Percentiles rank a stretch among this genome's conserved stretches.
Evolutionary conservation across 2,888 invertebrate genomes (phyloP).

Genomic region (Hypomecis punctinalis): DNA sequence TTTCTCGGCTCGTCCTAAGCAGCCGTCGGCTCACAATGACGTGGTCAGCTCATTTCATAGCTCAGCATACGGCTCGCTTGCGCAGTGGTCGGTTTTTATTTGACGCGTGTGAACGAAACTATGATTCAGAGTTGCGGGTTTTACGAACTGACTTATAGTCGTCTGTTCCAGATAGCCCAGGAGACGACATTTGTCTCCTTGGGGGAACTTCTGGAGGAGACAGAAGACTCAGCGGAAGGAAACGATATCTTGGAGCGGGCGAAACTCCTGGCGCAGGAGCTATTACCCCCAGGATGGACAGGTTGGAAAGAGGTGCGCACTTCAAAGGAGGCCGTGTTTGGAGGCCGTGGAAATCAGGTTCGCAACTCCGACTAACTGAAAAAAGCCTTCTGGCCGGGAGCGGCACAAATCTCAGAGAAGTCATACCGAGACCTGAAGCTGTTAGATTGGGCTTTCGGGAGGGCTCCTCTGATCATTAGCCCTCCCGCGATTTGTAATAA

Average conservation of each 20-base stretch:
- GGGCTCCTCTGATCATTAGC: slow-evolving; percentile 1
- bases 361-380: neutral
- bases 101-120: too few species aligned
- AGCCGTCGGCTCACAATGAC: neutral
- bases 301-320: neutral
- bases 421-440: neutral
- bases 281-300: neutral
- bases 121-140: neutral
- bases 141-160: neutral
- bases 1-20: neutral
- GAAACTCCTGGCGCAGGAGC: slow-evolving; percentile 3
- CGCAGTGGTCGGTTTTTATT: neutral
- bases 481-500: slow-evolving; percentile 5
- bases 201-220: neutral
- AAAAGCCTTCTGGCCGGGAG: slow-evolving; percentile 1
- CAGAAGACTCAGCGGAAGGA: neutral
- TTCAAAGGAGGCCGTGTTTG: neutral
- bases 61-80: neutral
- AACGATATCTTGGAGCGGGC: neutral
- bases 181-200: slow-evolving; percentile 1
- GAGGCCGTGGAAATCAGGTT: neutral
- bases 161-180: slow-evolving; percentile 2
- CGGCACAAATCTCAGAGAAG: neutral
- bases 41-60: too few species aligned
- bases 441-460: slow-evolving; percentile 3